These are phyloP conservation scores for Ciconia stormi DNA, from an alignment of 2,113 vertebrate species.

Conservation along the genomic window DNA sequence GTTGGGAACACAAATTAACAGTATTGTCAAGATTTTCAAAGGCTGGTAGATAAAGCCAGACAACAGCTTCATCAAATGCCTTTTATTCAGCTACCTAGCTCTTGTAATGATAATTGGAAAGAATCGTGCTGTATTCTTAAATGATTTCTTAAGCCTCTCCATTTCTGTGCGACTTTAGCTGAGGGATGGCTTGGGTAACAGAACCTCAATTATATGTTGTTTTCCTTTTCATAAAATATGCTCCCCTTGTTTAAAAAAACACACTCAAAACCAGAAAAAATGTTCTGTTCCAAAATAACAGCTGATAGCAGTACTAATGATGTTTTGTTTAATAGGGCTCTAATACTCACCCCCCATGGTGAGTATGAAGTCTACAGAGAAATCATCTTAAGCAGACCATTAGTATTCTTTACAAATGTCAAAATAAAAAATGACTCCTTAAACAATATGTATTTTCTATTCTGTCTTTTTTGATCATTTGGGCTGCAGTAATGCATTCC, in stretches of 20 bases:
- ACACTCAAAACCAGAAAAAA: not conserved
- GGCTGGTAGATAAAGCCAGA: not conserved
- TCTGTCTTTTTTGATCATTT: not conserved
- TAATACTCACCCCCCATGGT: slow-evolving; percentile 36
- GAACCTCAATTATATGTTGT: not conserved
- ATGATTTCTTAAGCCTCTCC: not conserved
- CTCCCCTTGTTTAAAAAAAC: not conserved
- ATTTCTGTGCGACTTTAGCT: not conserved
- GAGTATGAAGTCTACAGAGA: slow-evolving; percentile 68
- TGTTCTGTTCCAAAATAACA: not conserved
- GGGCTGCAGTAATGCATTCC: accelerated
- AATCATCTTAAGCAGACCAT: slow-evolving; percentile 45
- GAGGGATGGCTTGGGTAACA: not conserved
- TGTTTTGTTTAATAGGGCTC: slow-evolving; percentile 12
- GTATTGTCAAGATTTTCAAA: not conserved
- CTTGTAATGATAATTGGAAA: not conserved
- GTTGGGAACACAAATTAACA: not conserved
- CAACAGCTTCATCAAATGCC: not conserved
- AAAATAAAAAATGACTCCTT: slow-evolving; percentile 11
- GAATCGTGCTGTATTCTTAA: not conserved
- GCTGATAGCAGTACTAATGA: not conserved
- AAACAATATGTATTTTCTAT: not conserved
- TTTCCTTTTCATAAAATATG: not conserved
- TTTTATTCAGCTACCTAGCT: not conserved
- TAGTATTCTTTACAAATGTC: slow-evolving; percentile 62